Evolutionary conservation across 2,797 vertebrate genomes (phyloP), one percentile per base, ranked within the genome.

Genomic region (Acanthornis magna): DNA sequence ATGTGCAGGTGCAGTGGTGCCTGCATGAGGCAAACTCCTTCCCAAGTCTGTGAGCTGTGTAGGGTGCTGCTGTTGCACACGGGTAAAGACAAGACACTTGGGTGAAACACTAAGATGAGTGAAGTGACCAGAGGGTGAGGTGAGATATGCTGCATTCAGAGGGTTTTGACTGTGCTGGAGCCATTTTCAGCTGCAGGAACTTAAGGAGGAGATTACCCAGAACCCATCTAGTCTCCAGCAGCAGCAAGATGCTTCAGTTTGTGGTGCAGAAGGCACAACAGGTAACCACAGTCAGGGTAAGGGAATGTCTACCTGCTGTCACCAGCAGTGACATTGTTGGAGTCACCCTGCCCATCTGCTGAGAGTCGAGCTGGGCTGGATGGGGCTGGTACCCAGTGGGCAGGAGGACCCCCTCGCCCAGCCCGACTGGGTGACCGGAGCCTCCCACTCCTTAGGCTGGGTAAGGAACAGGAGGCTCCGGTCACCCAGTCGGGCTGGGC

Each of bases 401-500:
- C 1, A 2, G 34, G 16, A 76, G 16, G 11, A 36, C 11, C 16
- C 27, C 25, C 36, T 27, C 2, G 9, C 50, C 32, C 62, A 32
- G 38, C 38, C 70, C 18, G 10, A 12, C 25, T 5, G 25, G 14
- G n/a, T 21, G 15, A 45, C 14, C 3, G 18, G 13, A 58, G 18
- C 32, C 16, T 29, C 27, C 7, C 9, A 0, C 8, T 29, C 10
- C 58, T 32, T 5, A 29, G 3, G 3, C n/a, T 15, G 13, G 6
- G 2, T 26, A 48, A 11, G 34, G 27, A 54, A 27, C 1, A 22
- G 40, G 45, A 47, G 22, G 47, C 26, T 38, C 21, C 10, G 15
- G 2, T 3, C 13, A 22, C 16, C 16, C 53, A 13, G 18, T 16
- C 6, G 60, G 40, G 38, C 9, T 14, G 17, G 76, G 34, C 53